phyloP scores from a whole-genome alignment of 1,140 invertebrate genomes.

The Drosophila kurseongensis region DNA sequence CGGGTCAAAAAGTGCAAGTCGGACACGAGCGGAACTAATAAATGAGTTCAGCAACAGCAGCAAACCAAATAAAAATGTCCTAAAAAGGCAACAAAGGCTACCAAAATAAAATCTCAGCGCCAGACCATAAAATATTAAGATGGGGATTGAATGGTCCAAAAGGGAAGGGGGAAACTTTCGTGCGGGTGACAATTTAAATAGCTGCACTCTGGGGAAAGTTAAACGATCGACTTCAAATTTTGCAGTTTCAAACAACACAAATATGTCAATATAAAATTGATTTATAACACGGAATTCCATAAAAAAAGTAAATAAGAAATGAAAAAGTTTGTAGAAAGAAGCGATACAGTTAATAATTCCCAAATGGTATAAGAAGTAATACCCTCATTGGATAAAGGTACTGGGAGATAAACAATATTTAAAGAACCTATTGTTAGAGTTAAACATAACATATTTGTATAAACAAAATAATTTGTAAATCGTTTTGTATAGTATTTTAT shows the following conservation, averaged over 20 bases:
- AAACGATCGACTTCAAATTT: background rate
- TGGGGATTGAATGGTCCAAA: background rate
- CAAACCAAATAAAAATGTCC: conserved; percentile 70
- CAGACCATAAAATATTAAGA: conserved; percentile 72
- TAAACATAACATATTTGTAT: no score
- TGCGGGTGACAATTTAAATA: conserved; percentile 58
- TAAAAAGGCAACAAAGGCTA: conserved; percentile 16
- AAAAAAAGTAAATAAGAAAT: no score
- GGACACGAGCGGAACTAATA: conserved; percentile 70
- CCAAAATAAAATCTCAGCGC: conserved; percentile 56
- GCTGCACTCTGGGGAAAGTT: background rate
- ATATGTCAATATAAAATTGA: no score
- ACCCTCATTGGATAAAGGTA: background rate
- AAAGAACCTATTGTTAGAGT: no score
- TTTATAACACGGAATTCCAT: no score
- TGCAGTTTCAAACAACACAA: no score
- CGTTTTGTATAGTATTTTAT: no score
- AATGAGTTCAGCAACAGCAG: conserved; percentile 71
- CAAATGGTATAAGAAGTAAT: no score
- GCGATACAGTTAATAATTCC: no score
- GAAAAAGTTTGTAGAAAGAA: background rate
- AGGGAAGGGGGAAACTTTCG: background rate
- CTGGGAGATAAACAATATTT: no score
- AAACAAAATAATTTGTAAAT: no score
- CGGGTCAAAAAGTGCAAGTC: conserved; percentile 2